Evolutionary conservation across 2,113 vertebrate species (phyloP).

Genomic region (Dasyurus viverrinus): DNA sequence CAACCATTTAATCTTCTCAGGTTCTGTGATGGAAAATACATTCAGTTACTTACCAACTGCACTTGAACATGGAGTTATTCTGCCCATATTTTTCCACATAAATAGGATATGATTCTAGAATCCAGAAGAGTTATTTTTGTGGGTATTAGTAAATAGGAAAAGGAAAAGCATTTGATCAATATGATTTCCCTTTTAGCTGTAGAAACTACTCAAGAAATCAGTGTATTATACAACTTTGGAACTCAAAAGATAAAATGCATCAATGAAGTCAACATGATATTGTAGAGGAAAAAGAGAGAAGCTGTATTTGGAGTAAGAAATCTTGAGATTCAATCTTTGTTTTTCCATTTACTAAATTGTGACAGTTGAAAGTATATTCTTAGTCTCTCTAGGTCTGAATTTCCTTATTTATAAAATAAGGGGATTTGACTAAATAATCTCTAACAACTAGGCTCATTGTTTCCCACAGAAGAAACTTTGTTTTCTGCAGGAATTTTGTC

Average conservation of each 20-base stretch:
- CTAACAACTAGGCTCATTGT: neutral
- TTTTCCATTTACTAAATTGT: too few relatives aligned
- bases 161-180: neutral
- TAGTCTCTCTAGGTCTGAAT: neutral
- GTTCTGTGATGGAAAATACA: neutral
- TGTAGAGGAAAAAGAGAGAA: neutral
- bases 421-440: neutral
- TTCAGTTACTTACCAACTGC: neutral
- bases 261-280: neutral
- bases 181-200: neutral
- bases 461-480: neutral
- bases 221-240: neutral
- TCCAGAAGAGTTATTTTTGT: neutral
- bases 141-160: neutral
- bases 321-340: neutral
- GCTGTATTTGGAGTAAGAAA: neutral
- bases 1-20: neutral
- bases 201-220: neutral
- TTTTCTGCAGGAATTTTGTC: neutral
- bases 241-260: neutral
- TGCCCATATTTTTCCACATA: neutral
- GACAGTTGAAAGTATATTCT: neutral
- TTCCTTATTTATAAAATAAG: neutral
- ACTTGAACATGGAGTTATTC: neutral
- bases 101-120: neutral